phyloP scores from a whole-genome alignment of 2,888 invertebrate genomes.

The Venustoraphidia nigricollis region DNA sequence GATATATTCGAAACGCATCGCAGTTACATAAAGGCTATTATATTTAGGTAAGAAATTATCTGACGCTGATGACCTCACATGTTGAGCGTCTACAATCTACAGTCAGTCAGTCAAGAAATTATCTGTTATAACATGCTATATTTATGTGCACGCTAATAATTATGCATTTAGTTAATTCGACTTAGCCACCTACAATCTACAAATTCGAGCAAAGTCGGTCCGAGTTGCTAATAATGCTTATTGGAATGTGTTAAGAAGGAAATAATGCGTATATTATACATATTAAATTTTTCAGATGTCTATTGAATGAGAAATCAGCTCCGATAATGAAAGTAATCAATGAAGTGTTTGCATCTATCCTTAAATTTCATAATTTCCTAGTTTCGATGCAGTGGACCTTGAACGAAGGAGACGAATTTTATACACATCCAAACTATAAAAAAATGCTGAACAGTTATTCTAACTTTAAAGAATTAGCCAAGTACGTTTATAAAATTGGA shows the following conservation, averaged over 20 bases:
- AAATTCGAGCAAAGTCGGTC: no score
- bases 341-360: conserved; percentile 53
- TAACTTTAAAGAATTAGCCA: conserved; percentile 35
- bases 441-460: conserved; percentile 31
- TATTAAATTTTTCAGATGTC: conserved; percentile 34
- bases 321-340: conserved; percentile 53
- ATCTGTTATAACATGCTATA: not conserved
- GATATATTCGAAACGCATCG: conserved; percentile 58
- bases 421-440: conserved; percentile 42
- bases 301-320: conserved; percentile 52
- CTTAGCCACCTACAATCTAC: no score
- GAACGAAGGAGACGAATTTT: conserved; percentile 28
- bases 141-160: not conserved
- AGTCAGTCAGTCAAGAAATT: no score
- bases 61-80: no score
- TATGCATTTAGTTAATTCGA: not conserved
- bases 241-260: no score
- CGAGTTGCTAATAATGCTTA: no score
- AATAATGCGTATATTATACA: no score
- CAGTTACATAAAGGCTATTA: conserved; percentile 55
- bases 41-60: conserved; percentile 36
- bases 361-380: conserved; percentile 52
- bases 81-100: no score
- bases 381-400: conserved; percentile 40
- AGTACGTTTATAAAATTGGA: conserved; percentile 45